A percentile compares a stretch with the other conserved stretches of the same genome.
Conservation (phyloP, 1,140 invertebrate genomes). For the Aradophagus sp. region DNA sequence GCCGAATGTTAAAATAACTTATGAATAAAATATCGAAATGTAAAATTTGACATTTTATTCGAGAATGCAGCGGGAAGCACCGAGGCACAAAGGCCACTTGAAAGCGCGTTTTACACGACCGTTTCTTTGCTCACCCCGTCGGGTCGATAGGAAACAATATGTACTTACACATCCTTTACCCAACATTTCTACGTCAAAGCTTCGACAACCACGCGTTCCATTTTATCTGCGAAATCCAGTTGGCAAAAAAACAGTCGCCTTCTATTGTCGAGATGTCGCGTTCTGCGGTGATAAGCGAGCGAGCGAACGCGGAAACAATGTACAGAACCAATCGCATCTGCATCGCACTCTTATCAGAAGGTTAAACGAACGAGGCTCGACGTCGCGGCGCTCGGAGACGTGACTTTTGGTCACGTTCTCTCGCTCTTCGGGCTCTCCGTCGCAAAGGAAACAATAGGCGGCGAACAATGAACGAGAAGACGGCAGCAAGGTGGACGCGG, state of each 20-base stretch:
- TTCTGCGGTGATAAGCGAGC: slow-evolving; percentile 12
- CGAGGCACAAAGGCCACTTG: too few species aligned
- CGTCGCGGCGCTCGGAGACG: slow-evolving; percentile 16
- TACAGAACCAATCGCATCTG: slow-evolving; percentile 35
- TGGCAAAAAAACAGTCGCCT: not conserved
- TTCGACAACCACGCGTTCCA: too few species aligned
- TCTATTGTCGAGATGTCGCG: slow-evolving; percentile 11
- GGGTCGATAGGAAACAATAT: too few species aligned
- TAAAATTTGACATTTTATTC: too few species aligned
- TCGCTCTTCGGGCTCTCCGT: not conserved
- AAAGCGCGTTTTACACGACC: too few species aligned
- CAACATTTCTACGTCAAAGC: too few species aligned
- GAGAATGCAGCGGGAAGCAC: too few species aligned
- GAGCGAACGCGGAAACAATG: slow-evolving; percentile 27
- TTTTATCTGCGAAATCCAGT: too few species aligned
- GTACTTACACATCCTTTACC: too few species aligned
- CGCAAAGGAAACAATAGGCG: slow-evolving; percentile 40
- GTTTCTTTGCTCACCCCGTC: too few species aligned
- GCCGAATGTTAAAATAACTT: too few species aligned
- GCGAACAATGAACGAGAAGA: slow-evolving; percentile 35
- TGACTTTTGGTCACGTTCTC: slow-evolving; percentile 8
- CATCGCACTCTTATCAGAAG: slow-evolving; percentile 28
- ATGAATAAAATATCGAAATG: too few species aligned
- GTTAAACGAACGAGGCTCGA: not conserved
- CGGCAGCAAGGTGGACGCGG: slow-evolving; percentile 31